These are phyloP conservation scores for Nycticebus coucang DNA, from an alignment of 2,113 vertebrate genomes.

Conservation along the genomic window DNA sequence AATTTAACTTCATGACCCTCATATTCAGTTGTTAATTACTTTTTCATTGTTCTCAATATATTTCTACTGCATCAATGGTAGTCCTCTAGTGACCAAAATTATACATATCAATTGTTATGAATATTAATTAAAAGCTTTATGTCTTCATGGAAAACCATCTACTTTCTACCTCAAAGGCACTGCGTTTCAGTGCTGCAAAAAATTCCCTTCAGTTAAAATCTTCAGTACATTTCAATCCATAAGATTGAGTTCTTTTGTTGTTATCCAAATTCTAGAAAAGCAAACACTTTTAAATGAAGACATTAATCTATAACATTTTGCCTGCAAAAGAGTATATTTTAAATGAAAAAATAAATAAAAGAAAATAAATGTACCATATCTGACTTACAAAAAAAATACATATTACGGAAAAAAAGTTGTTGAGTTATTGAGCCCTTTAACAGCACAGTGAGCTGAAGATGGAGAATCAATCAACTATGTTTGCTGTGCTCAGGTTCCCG, in stretches of 20 bases:
- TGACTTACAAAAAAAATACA: constrained; percentile 8
- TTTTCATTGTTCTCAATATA: constrained; percentile 65
- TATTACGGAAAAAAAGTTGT: not conserved
- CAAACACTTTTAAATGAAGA: constrained; percentile 66
- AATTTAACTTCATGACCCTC: constrained; percentile 69
- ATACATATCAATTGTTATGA: constrained; percentile 69
- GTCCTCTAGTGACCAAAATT: constrained; percentile 73
- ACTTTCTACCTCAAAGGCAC: constrained; percentile 66
- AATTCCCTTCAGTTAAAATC: constrained; percentile 54
- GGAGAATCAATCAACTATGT: not conserved
- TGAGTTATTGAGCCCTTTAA: constrained; percentile 15
- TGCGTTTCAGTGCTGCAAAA: constrained; percentile 13
- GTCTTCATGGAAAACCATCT: constrained; percentile 63
- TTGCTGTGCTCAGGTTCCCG: not conserved
- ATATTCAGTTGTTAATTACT: constrained; percentile 72
- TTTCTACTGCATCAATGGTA: constrained; percentile 70
- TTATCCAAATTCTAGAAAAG: constrained; percentile 64
- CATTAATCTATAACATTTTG: constrained; percentile 67
- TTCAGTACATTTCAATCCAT: constrained; percentile 53
- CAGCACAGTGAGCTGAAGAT: not conserved
- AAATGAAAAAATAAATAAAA: constrained; percentile 72
- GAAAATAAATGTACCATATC: constrained; percentile 61
- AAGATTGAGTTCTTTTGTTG: constrained; percentile 70
- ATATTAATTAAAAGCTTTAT: constrained; percentile 78
- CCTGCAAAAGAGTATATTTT: constrained; percentile 53